Percentiles rank a stretch among this genome's conserved stretches.
Conservation (phyloP, 1,140 invertebrate genomes). For the Zelostemma sp. region DNA sequence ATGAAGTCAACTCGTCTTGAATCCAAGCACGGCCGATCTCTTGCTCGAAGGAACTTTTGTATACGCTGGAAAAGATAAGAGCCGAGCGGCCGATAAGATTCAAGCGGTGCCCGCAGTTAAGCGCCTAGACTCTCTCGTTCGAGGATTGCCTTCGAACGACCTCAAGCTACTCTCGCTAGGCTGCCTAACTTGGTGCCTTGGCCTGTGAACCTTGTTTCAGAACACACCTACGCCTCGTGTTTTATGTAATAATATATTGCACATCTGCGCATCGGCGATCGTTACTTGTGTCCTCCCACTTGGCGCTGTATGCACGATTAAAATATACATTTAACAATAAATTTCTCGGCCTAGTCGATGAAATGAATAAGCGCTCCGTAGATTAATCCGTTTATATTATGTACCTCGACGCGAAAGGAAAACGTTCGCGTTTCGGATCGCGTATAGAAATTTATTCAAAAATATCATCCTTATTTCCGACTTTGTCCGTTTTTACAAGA, state of each 20-base stretch:
- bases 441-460: too few relatives aligned
- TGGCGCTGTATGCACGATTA: neutral
- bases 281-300: slow-evolving; percentile 20
- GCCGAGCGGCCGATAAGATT: slow-evolving; percentile 8
- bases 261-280: slow-evolving; percentile 13
- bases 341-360: neutral
- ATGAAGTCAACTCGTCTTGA: neutral
- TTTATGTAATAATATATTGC: slow-evolving; percentile 24
- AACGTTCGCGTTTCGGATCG: too few relatives aligned
- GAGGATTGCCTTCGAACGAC: slow-evolving; percentile 16
- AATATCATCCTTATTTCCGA: neutral
- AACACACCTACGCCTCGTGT: slow-evolving; percentile 15
- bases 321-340: slow-evolving; percentile 16
- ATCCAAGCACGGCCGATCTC: neutral
- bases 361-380: slow-evolving; percentile 4
- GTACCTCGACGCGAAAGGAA: too few relatives aligned
- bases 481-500: neutral
- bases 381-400: neutral
- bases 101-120: neutral
- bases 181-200: slow-evolving; percentile 16
- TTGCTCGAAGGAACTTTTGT: slow-evolving; percentile 5
- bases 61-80: slow-evolving; percentile 5
- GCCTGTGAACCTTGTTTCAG: slow-evolving; percentile 21
- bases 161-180: slow-evolving; percentile 15
- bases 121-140: neutral